These are phyloP conservation scores for Dreissena rostriformis DNA, from an alignment of 1,140 invertebrate genomes.

Conservation along the genomic window DNA sequence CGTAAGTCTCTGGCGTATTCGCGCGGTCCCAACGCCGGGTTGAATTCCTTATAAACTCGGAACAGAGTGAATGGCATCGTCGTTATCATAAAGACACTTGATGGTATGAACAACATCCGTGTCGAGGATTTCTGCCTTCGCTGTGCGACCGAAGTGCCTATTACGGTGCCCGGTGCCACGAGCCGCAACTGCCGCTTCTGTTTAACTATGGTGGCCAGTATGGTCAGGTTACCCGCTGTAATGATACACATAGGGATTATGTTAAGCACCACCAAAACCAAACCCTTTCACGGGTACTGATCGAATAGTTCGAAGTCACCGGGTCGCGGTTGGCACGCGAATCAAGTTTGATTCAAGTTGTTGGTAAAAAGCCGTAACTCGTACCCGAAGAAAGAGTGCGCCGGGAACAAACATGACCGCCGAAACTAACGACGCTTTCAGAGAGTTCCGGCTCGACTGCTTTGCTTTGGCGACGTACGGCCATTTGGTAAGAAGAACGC, in stretches of 20 bases:
- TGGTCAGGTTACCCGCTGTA: not conserved
- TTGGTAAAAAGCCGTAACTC: not conserved
- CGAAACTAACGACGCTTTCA: not conserved
- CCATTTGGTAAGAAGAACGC: slow-evolving; percentile 10
- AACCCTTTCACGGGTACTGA: not conserved
- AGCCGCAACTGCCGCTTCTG: not conserved
- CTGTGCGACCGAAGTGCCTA: not conserved
- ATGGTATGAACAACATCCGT: not conserved
- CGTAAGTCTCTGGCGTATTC: not conserved
- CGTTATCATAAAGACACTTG: slow-evolving; percentile 14
- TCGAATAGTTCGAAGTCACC: not conserved
- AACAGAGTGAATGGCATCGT: slow-evolving; percentile 1
- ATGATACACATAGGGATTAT: slow-evolving; percentile 6
- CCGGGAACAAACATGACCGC: not conserved
- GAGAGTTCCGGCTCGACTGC: not conserved
- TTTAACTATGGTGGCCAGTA: not conserved
- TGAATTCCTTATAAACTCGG: not conserved
- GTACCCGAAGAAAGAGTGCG: not conserved
- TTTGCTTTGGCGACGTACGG: not conserved
- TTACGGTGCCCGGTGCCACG: not conserved
- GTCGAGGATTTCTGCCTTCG: slow-evolving; percentile 7
- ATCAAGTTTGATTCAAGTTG: not conserved
- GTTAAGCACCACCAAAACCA: slow-evolving; percentile 6
- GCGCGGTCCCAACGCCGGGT: not conserved
- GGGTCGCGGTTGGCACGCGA: not conserved